phyloP scores from a whole-genome alignment of 2,113 vertebrate species.

The Kobus ellipsiprymnus region DNA sequence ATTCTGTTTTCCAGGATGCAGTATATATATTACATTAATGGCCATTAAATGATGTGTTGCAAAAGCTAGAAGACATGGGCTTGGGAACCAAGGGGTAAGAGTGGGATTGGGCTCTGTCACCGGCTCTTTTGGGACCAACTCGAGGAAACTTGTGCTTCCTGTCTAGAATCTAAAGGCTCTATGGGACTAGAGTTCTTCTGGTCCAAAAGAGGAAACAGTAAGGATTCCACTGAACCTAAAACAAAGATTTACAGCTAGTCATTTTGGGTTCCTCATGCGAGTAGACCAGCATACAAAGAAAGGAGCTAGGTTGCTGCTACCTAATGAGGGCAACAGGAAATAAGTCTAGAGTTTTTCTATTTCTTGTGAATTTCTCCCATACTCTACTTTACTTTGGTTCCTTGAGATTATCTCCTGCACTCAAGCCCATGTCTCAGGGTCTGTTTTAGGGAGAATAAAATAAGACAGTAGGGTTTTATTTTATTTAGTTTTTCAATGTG shows the following conservation, averaged over 20 bases:
- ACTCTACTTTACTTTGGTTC: neutral
- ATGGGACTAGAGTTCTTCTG: neutral
- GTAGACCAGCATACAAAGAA: neutral
- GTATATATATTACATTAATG: neutral
- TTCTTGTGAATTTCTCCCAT: neutral
- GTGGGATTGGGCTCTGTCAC: neutral
- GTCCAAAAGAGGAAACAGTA: neutral
- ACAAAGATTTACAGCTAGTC: neutral
- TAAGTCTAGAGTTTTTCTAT: neutral
- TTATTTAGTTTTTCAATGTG: neutral
- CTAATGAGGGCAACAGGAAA: neutral
- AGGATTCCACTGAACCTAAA: neutral
- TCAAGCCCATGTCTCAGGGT: neutral
- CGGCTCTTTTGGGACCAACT: neutral
- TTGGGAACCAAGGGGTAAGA: neutral
- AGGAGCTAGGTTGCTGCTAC: neutral
- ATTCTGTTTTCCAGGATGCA: neutral
- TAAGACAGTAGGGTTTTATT: neutral
- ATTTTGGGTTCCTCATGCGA: neutral
- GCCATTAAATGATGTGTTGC: neutral
- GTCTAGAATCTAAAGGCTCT: neutral
- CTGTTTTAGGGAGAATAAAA: neutral
- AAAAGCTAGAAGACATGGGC: neutral
- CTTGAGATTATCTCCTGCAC: neutral
- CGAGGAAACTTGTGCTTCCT: neutral